A percentile compares a stretch with the other conserved stretches of the same genome.
These are phyloP conservation scores for Thalpophila matura DNA, from an alignment of 2,888 invertebrate species.

Conservation along the genomic window DNA sequence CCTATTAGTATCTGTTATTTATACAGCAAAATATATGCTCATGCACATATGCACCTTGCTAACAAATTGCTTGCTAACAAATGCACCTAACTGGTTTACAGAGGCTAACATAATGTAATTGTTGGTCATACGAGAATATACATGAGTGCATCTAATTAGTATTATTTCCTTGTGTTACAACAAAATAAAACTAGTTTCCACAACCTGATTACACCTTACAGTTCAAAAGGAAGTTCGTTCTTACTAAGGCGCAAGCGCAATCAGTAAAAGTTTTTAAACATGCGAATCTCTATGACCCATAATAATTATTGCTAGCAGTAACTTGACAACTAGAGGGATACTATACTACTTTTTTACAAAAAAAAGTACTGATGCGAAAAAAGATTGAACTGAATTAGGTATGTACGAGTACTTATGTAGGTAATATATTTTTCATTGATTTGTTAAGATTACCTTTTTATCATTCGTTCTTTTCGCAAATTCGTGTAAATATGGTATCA, in stretches of 20 bases:
- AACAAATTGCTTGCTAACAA: slow-evolving; percentile 19
- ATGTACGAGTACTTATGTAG: no score
- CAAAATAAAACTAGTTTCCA: slow-evolving; percentile 19
- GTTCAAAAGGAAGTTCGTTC: background rate
- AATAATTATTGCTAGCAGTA: no score
- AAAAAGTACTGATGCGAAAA: no score
- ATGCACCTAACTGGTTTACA: slow-evolving; percentile 44
- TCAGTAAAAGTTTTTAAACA: no score
- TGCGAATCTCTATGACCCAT: no score
- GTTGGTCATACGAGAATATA: slow-evolving; percentile 17
- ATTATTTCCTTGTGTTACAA: slow-evolving; percentile 36
- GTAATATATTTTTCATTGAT: no score
- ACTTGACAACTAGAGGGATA: no score
- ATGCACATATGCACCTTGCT: slow-evolving; percentile 33
- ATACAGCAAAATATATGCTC: slow-evolving; percentile 38
- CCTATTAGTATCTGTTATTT: slow-evolving; percentile 34
- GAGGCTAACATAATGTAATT: slow-evolving; percentile 40
- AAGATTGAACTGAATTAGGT: no score
- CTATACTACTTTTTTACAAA: no score
- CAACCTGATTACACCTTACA: background rate
- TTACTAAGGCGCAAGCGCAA: background rate
- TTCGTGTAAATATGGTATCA: no score
- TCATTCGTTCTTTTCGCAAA: no score
- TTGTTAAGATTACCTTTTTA: no score
- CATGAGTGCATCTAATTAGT: slow-evolving; percentile 26